Evolutionary conservation across 2,888 invertebrate genomes (phyloP).

Genomic region (Drosophila mayaguana): DNA sequence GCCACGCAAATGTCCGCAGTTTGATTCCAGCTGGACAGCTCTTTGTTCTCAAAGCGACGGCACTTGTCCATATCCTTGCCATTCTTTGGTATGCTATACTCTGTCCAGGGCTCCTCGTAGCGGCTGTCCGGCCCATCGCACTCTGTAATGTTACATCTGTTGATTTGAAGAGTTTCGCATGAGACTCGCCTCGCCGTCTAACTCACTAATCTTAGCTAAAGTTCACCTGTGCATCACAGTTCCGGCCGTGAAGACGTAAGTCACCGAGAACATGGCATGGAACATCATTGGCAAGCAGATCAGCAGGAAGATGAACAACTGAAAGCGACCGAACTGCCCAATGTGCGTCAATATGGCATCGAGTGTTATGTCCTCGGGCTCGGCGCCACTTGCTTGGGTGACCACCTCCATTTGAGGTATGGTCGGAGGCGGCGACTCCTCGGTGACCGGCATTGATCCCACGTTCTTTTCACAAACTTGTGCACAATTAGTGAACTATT

Average conservation of each 20-base stretch:
- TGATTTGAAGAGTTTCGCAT: constrained; percentile 33
- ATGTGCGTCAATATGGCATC: constrained; percentile 84
- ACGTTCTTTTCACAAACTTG: constrained; percentile 25
- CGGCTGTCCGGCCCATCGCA: constrained; percentile 79
- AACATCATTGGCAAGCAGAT: constrained; percentile 88
- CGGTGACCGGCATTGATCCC: constrained; percentile 50
- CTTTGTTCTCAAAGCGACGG: constrained; percentile 81
- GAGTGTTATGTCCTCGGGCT: constrained; percentile 72
- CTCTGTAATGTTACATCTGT: constrained; percentile 84
- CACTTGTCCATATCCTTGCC: constrained; percentile 85
- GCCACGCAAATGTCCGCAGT: constrained; percentile 82
- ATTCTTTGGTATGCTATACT: constrained; percentile 84
- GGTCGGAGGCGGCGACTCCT: constrained; percentile 36
- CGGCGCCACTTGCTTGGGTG: constrained; percentile 1
- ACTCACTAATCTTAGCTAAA: constrained; percentile 16
- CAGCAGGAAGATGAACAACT: constrained; percentile 87
- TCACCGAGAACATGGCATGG: constrained; percentile 88
- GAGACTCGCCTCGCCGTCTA: constrained; percentile 8
- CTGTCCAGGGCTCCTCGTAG: constrained; percentile 86
- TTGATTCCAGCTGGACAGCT: constrained; percentile 49
- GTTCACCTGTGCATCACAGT: constrained; percentile 89
- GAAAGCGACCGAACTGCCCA: constrained; percentile 89
- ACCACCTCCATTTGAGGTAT: constrained; percentile 12
- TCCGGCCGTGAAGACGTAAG: constrained; percentile 90
- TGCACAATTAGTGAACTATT: constrained; percentile 40